Conservation (phyloP, 2,797 vertebrate species). For the Cossypha polioptera region DNA sequence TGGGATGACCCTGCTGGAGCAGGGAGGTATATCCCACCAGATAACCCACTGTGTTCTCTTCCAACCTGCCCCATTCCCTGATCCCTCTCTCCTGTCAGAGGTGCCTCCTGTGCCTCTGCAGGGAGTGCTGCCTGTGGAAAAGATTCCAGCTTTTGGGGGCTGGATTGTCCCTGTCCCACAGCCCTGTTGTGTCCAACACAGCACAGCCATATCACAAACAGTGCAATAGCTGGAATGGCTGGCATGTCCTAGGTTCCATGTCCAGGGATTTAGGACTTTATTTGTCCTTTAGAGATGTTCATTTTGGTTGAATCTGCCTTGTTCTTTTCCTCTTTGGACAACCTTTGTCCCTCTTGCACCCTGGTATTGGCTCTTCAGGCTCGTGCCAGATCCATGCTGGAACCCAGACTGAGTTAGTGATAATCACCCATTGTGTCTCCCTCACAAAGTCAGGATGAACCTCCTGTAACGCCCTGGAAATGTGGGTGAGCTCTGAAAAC, state of each 20-base stretch:
- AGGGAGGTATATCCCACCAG: background rate
- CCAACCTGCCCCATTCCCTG: background rate
- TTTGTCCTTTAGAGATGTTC: background rate
- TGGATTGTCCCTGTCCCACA: background rate
- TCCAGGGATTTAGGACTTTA: background rate
- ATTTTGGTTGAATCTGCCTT: background rate
- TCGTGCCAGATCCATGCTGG: background rate
- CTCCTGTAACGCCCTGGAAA: background rate
- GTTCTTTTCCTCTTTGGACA: background rate
- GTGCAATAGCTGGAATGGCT: rapidly evolving
- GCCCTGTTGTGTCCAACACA: rapidly evolving
- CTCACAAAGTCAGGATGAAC: background rate
- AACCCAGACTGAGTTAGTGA: background rate
- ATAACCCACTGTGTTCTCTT: background rate
- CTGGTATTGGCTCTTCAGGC: background rate
- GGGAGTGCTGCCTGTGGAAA: background rate
- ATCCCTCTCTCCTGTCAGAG: background rate
- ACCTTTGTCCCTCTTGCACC: background rate
- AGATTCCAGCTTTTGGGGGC: background rate
- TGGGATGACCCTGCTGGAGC: background rate
- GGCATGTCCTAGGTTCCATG: rapidly evolving
- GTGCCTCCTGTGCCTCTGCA: background rate
- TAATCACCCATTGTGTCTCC: constrained; percentile 30
- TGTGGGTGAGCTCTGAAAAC: background rate
- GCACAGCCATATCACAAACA: rapidly evolving